Conservation (phyloP, 1,140 invertebrate species). For the Cyphomyrmex costatus region DNA sequence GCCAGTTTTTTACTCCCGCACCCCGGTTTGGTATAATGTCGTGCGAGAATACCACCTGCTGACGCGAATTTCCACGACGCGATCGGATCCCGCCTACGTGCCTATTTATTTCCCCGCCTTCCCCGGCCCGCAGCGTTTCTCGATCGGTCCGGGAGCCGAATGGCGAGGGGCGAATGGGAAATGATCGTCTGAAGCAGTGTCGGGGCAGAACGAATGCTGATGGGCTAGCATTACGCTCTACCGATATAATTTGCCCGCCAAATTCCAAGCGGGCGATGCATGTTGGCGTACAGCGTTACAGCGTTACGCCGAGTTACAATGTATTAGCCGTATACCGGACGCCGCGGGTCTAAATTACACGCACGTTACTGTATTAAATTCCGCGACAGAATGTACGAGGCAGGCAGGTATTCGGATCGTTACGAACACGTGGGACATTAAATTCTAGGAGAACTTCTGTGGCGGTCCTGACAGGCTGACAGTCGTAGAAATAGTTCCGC, state of each 20-base stretch:
- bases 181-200: slow-evolving; percentile 25
- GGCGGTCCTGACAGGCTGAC: slow-evolving; percentile 61
- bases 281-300: background rate
- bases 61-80: slow-evolving; percentile 25
- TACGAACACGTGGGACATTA: slow-evolving; percentile 74
- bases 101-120: slow-evolving; percentile 22
- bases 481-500: slow-evolving; percentile 63
- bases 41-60: slow-evolving; percentile 29
- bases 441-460: slow-evolving; percentile 72
- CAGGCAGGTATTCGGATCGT: slow-evolving; percentile 72
- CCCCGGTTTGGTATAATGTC: slow-evolving; percentile 24
- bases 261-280: slow-evolving; percentile 66
- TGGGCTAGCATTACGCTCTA: slow-evolving; percentile 49
- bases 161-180: slow-evolving; percentile 30
- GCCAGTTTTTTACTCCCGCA: background rate
- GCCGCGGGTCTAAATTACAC: slow-evolving; percentile 74
- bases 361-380: slow-evolving; percentile 77
- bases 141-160: slow-evolving; percentile 6
- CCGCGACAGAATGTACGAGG: slow-evolving; percentile 70
- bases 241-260: slow-evolving; percentile 70
- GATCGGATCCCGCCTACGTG: slow-evolving; percentile 26
- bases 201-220: slow-evolving; percentile 60
- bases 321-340: slow-evolving; percentile 66
- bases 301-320: slow-evolving; percentile 58
- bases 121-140: background rate